Conservation (phyloP, 1,140 invertebrate species). For the Rhopalosiphum padi region DNA sequence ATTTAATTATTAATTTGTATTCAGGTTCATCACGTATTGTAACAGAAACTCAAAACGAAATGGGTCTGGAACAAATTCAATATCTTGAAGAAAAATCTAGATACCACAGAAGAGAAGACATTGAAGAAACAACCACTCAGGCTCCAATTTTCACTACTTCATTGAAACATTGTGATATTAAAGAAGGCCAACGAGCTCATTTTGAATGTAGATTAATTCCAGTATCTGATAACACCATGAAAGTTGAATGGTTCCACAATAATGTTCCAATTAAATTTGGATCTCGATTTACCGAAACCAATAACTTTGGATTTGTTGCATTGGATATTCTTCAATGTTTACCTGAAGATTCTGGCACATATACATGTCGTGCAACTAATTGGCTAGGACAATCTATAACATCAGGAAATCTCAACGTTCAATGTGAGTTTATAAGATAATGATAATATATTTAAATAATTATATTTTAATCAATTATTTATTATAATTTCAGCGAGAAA, state of each 20-base stretch:
- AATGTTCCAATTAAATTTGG: slow-evolving; percentile 86
- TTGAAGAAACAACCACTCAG: slow-evolving; percentile 86
- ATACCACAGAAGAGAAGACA: slow-evolving; percentile 75
- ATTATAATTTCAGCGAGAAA: slow-evolving; percentile 71
- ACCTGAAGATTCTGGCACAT: slow-evolving; percentile 90
- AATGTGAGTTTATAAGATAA: slow-evolving; percentile 66
- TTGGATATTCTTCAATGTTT: slow-evolving; percentile 90
- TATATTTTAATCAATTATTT: neutral
- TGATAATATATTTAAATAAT: neutral
- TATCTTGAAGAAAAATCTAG: slow-evolving; percentile 83
- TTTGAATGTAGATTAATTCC: slow-evolving; percentile 96
- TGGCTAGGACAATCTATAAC: slow-evolving; percentile 86
- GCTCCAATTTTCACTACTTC: slow-evolving; percentile 90
- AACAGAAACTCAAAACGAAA: slow-evolving; percentile 83
- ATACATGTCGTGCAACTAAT: slow-evolving; percentile 88
- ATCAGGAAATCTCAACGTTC: slow-evolving; percentile 78
- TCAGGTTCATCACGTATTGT: slow-evolving; percentile 74
- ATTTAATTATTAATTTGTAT: neutral
- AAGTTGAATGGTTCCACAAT: slow-evolving; percentile 98
- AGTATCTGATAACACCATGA: slow-evolving; percentile 94
- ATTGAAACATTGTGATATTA: slow-evolving; percentile 87
- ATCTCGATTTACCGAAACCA: slow-evolving; percentile 88
- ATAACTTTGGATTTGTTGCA: slow-evolving; percentile 93
- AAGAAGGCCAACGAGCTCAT: slow-evolving; percentile 93
- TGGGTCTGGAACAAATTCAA: slow-evolving; percentile 84